phyloP scores from a whole-genome alignment of 1,140 invertebrate species.

The Steinernema feltiae region DNA sequence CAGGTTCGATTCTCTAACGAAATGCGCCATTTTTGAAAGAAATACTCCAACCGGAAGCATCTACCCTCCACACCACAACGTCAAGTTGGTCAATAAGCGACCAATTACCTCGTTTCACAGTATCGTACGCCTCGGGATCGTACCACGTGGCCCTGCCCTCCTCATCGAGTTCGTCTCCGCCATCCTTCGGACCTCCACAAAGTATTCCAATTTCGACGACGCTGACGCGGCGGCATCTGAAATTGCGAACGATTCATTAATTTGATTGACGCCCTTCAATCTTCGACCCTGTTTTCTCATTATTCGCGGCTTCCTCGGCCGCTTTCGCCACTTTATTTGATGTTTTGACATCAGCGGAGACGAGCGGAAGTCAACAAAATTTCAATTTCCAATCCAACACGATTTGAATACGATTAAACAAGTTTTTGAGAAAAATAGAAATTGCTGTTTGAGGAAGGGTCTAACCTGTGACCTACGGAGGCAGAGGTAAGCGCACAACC shows the following conservation, averaged over 20 bases:
- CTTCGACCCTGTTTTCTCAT: background rate
- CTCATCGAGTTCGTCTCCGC: background rate
- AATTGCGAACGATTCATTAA: background rate
- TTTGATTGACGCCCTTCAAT: background rate
- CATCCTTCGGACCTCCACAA: background rate
- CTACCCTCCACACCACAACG: too few relatives aligned
- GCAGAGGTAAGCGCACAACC: too few relatives aligned
- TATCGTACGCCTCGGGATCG: conserved; percentile 3
- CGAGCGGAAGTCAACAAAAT: background rate
- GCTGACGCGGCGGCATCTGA: conserved; percentile 10
- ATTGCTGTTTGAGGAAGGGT: too few relatives aligned
- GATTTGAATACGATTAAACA: background rate
- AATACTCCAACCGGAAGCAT: too few relatives aligned
- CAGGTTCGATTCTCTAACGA: too few relatives aligned
- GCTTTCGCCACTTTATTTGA: background rate
- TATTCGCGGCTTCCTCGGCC: background rate
- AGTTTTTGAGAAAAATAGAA: too few relatives aligned
- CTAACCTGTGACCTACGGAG: too few relatives aligned
- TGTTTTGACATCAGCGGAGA: background rate
- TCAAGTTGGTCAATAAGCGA: too few relatives aligned
- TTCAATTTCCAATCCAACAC: background rate
- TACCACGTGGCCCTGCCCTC: background rate
- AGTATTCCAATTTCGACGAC: conserved; percentile 4
- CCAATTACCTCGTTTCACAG: conserved; percentile 9
- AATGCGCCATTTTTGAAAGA: too few relatives aligned